phyloP scores from a whole-genome alignment of 53 echinoderm and acorn worm genomes.

The Pentamera pediparva region DNA sequence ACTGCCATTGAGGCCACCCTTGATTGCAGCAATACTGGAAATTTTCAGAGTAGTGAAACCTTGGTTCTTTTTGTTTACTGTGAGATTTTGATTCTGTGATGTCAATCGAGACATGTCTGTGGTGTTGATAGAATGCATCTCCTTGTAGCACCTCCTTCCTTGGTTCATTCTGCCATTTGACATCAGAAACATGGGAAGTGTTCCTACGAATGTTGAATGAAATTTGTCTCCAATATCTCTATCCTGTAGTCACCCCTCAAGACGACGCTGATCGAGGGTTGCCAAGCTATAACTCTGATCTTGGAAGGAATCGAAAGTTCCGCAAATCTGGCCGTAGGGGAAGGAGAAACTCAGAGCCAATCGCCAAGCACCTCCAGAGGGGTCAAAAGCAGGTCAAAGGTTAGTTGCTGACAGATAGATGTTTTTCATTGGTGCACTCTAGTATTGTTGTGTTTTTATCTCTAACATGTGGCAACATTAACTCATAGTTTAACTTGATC shows the following conservation, averaged over 20 bases:
- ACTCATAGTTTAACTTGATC: too few species aligned
- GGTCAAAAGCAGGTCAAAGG: constrained; percentile 98
- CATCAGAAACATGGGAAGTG: not conserved
- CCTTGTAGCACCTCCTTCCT: not conserved
- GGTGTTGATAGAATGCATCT: too few species aligned
- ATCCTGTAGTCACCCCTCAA: constrained; percentile 42
- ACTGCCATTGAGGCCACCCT: too few species aligned
- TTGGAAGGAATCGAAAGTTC: constrained; percentile 60
- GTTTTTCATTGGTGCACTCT: too few species aligned
- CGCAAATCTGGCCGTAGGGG: constrained; percentile 66
- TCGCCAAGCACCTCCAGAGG: constrained; percentile 69
- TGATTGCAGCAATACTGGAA: too few species aligned
- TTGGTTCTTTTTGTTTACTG: not conserved
- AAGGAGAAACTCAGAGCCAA: constrained; percentile 86
- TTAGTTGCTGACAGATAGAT: too few species aligned
- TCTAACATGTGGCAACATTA: too few species aligned
- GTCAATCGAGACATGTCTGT: not conserved
- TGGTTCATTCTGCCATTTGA: not conserved
- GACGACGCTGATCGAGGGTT: constrained; percentile 38
- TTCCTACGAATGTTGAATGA: not conserved
- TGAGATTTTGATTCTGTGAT: not conserved
- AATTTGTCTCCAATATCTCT: not conserved
- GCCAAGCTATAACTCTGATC: constrained; percentile 19
- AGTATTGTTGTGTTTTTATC: too few species aligned
- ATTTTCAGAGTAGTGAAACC: too few species aligned